Conservation (phyloP, 2,888 invertebrate species). For the Stenchaetothrips biformis region DNA sequence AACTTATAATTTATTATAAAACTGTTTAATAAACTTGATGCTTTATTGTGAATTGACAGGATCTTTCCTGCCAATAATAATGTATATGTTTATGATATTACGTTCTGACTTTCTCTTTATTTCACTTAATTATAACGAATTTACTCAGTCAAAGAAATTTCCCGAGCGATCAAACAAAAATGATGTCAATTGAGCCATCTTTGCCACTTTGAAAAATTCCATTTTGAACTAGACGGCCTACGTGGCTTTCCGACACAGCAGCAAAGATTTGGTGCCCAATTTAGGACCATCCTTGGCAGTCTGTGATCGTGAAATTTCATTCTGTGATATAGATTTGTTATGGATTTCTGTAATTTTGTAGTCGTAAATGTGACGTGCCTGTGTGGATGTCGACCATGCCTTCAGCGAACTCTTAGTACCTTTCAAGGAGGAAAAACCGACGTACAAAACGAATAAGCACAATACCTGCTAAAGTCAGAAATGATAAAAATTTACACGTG, state of each 20-base stretch:
- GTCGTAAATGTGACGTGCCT: not conserved
- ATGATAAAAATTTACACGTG: not conserved
- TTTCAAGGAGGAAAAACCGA: not conserved
- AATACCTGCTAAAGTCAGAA: not conserved
- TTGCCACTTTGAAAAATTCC: not conserved
- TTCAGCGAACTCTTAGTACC: not conserved
- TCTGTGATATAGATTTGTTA: conserved; percentile 15
- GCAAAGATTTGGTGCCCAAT: not conserved
- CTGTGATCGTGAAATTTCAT: conserved; percentile 13
- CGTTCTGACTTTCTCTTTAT: not conserved
- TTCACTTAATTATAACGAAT: not conserved
- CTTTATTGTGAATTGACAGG: not conserved
- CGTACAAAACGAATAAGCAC: not conserved
- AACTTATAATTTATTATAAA: too few relatives aligned
- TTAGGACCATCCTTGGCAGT: not conserved
- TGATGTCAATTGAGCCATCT: too few relatives aligned
- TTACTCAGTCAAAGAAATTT: not conserved
- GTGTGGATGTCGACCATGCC: not conserved
- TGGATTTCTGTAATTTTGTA: conserved; percentile 22
- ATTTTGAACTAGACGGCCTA: not conserved
- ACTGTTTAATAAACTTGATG: too few relatives aligned
- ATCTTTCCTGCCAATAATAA: not conserved
- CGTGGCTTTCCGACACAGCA: conserved; percentile 11
- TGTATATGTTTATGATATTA: not conserved
- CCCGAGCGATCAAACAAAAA: not conserved